These are phyloP conservation scores for Aphelocoma coerulescens DNA, from an alignment of 2,113 vertebrate genomes.

Conservation along the genomic window DNA sequence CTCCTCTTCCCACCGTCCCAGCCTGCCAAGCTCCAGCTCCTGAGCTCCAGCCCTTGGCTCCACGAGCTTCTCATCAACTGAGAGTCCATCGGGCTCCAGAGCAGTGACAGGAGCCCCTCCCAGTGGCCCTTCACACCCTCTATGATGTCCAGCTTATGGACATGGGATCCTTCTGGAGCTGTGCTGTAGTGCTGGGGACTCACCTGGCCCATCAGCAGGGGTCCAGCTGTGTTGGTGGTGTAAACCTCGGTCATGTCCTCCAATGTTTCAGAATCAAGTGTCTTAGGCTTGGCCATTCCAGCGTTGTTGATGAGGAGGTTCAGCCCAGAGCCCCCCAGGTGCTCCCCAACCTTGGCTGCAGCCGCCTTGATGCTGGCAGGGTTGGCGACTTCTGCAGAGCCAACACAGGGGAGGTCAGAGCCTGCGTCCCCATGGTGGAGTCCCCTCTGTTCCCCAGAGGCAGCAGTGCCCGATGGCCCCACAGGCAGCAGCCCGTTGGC, in stretches of 20 bases:
- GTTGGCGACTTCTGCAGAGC: background rate
- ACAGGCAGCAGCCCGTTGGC: background rate
- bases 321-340: background rate
- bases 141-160: too few species aligned
- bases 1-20: background rate
- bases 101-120: too few species aligned
- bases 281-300: fast-evolving
- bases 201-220: slow-evolving; percentile 43
- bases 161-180: background rate
- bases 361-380: background rate
- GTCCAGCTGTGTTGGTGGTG: background rate
- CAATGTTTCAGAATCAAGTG: background rate
- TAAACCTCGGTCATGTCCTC: background rate
- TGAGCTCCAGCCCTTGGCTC: fast-evolving
- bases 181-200: background rate
- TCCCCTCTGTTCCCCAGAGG: background rate
- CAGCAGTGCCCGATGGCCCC: background rate
- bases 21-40: background rate
- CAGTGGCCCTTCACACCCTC: too few species aligned
- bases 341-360: background rate
- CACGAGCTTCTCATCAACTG: fast-evolving
- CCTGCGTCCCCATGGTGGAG: background rate
- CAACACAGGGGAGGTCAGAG: background rate
- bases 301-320: slow-evolving; percentile 39
- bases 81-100: background rate